These are phyloP conservation scores for Drosophila parabipectinata DNA, from an alignment of 1,140 invertebrate species.

Conservation along the genomic window DNA sequence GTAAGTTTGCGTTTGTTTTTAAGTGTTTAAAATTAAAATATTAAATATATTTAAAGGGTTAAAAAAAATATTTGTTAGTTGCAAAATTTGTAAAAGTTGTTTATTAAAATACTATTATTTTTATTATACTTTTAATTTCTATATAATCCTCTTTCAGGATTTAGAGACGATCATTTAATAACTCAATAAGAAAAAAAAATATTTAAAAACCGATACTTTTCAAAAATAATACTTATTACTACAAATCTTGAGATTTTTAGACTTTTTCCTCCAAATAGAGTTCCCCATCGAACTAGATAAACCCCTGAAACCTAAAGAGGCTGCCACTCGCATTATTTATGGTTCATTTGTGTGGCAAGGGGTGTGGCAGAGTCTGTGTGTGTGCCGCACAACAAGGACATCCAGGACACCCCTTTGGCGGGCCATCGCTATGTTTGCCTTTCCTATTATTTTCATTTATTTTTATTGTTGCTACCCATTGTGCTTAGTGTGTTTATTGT, in stretches of 20 bases:
- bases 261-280: too few species aligned
- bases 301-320: constrained; percentile 12
- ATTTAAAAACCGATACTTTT: too few species aligned
- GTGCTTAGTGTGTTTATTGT: constrained; percentile 31
- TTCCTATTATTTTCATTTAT: constrained; percentile 73
- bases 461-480: constrained; percentile 59
- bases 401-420: constrained; percentile 23
- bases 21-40: neutral
- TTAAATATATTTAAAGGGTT: too few species aligned
- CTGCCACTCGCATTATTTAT: constrained; percentile 62
- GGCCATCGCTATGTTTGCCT: constrained; percentile 58
- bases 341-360: constrained; percentile 34
- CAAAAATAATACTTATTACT: too few species aligned
- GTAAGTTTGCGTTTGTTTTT: constrained; percentile 17
- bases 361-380: constrained; percentile 9
- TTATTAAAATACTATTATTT: too few species aligned
- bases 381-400: neutral
- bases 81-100: too few species aligned
- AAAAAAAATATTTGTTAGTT: too few species aligned
- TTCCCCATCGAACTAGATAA: neutral
- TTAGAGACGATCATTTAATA: too few species aligned
- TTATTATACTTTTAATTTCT: too few species aligned
- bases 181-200: too few species aligned
- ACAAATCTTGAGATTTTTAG: too few species aligned
- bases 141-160: too few species aligned